These are phyloP conservation scores for Lithosia quadra DNA, from an alignment of 2,888 invertebrate genomes.

Conservation along the genomic window DNA sequence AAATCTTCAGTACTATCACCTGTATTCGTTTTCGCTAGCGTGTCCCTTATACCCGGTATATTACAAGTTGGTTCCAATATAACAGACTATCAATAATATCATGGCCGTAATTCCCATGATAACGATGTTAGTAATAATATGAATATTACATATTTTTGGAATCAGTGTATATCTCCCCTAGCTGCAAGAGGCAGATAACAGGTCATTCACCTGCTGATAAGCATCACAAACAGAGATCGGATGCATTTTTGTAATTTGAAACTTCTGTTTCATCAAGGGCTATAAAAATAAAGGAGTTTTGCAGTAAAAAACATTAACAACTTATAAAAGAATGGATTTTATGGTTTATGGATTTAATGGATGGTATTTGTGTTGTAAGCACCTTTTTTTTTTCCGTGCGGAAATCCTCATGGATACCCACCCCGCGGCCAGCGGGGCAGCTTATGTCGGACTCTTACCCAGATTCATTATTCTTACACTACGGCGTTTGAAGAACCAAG, in stretches of 20 bases:
- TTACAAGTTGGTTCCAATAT: background rate
- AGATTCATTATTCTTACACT: too few relatives aligned
- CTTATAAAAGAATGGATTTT: too few relatives aligned
- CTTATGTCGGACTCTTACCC: too few relatives aligned
- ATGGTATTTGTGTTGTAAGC: too few relatives aligned
- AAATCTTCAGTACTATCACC: too few relatives aligned
- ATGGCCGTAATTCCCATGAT: background rate
- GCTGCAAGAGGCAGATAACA: constrained; percentile 15
- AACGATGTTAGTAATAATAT: background rate
- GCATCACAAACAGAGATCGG: constrained; percentile 1
- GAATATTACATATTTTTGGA: background rate
- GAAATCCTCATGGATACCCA: too few relatives aligned
- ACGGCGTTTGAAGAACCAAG: too few relatives aligned
- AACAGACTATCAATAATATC: background rate
- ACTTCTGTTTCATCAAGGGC: background rate
- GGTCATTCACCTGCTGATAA: constrained; percentile 20
- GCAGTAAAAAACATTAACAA: background rate
- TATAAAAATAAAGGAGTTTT: background rate
- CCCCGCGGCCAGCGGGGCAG: too few relatives aligned
- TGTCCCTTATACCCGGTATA: too few relatives aligned
- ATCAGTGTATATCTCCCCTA: constrained; percentile 15
- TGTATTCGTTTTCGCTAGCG: too few relatives aligned
- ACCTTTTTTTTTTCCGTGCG: too few relatives aligned
- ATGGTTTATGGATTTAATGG: too few relatives aligned
- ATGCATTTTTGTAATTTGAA: constrained; percentile 6